These are phyloP conservation scores for Scaptomyza montana DNA, from an alignment of 1,140 invertebrate species.

Conservation along the genomic window DNA sequence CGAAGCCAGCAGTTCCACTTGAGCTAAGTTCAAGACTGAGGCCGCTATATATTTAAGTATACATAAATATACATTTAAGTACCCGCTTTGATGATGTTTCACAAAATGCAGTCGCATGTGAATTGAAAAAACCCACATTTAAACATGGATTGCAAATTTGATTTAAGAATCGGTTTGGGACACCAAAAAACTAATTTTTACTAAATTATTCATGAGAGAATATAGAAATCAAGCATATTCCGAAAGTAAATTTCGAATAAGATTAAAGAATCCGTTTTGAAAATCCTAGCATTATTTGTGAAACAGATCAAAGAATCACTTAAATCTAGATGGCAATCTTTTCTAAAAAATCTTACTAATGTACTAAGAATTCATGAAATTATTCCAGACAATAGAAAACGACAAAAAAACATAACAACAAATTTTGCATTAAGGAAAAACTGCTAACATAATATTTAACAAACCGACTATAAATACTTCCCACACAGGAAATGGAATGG, in stretches of 20 bases:
- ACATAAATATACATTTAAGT: slow-evolving; percentile 4
- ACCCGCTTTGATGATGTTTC: slow-evolving; percentile 1
- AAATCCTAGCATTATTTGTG: no score
- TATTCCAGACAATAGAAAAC: slow-evolving; percentile 50
- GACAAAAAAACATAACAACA: slow-evolving; percentile 19
- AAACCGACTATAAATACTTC: slow-evolving; percentile 32
- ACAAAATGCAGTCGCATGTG: neutral
- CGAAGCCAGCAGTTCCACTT: slow-evolving; percentile 66
- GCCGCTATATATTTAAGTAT: slow-evolving; percentile 18
- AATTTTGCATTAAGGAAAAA: neutral
- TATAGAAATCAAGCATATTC: no score
- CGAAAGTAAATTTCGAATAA: no score
- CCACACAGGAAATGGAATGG: slow-evolving; percentile 59
- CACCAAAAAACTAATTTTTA: no score
- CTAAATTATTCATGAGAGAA: no score
- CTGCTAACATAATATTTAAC: slow-evolving; percentile 11
- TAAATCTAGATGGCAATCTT: no score
- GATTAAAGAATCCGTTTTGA: no score
- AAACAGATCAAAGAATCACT: no score
- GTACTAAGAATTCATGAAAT: slow-evolving; percentile 25
- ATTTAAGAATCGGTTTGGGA: neutral
- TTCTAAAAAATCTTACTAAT: neutral
- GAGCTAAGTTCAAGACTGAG: slow-evolving; percentile 36
- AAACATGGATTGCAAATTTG: slow-evolving; percentile 1
- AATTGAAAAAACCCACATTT: slow-evolving; percentile 7